Conservation (phyloP, 2,113 vertebrate species). For the Scortum barcoo region DNA sequence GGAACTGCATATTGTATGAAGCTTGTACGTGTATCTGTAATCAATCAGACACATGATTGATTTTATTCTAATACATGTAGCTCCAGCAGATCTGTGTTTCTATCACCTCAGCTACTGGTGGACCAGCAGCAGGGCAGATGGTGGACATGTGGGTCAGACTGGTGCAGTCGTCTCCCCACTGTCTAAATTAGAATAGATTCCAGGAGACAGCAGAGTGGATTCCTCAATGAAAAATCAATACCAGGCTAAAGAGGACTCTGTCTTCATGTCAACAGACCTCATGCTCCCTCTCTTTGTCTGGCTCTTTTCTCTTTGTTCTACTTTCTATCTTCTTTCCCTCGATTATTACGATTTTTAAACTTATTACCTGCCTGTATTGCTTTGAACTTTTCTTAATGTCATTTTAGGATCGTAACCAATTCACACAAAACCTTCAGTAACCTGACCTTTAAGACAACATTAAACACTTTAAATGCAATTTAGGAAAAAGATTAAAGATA, state of each 20-base stretch:
- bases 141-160: not conserved
- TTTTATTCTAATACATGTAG: not conserved
- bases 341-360: not conserved
- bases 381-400: not conserved
- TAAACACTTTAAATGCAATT: not conserved
- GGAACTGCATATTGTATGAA: not conserved
- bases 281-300: not conserved
- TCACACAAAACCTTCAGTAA: not conserved
- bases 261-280: conserved; percentile 29
- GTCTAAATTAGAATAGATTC: conserved; percentile 52
- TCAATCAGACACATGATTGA: not conserved
- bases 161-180: conserved; percentile 7
- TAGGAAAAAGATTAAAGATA: not conserved
- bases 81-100: not conserved
- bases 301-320: not conserved
- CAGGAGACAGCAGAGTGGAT: conserved; percentile 25
- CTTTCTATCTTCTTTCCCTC: not conserved
- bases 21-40: not conserved
- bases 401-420: not conserved
- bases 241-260: not conserved
- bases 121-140: conserved; percentile 11
- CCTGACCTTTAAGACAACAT: not conserved
- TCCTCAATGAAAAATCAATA: conserved; percentile 42
- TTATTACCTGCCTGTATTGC: not conserved
- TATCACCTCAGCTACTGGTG: not conserved